Conservation (phyloP, 2,797 vertebrate species). For the Sebastes hubbsi region DNA sequence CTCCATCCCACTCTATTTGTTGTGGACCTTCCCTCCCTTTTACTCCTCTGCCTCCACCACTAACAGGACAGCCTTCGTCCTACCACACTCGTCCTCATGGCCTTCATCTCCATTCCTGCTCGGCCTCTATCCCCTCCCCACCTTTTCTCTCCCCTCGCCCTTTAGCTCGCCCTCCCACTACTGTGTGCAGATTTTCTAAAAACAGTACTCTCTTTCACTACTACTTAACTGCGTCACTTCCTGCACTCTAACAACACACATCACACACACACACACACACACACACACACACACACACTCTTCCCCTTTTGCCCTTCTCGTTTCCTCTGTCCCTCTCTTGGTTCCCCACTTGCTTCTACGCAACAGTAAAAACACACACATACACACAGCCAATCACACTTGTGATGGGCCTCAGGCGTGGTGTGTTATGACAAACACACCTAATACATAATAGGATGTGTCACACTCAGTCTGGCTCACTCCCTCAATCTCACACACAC, state of each 20-base stretch:
- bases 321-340: slow-evolving; percentile 64
- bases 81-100: not conserved
- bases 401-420: slow-evolving; percentile 55
- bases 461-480: slow-evolving; percentile 62
- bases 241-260: slow-evolving; percentile 7
- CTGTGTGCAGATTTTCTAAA: slow-evolving; percentile 66
- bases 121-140: not conserved
- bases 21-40: slow-evolving; percentile 6
- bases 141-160: slow-evolving; percentile 17
- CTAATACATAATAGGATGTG: slow-evolving; percentile 74
- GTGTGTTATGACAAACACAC: slow-evolving; percentile 74
- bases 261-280: not conserved
- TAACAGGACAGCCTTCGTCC: not conserved
- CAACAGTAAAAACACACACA: slow-evolving; percentile 65
- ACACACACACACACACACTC: not conserved
- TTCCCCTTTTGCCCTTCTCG: slow-evolving; percentile 53
- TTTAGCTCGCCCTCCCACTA: slow-evolving; percentile 32
- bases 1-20: slow-evolving; percentile 24
- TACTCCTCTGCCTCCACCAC: not conserved
- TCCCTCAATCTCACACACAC: slow-evolving; percentile 35
- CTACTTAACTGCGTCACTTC: slow-evolving; percentile 64
- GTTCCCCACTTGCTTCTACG: slow-evolving; percentile 56
- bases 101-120: slow-evolving; percentile 33
- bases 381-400: slow-evolving; percentile 47
- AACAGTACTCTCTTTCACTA: slow-evolving; percentile 79